Conservation (phyloP, 2,888 invertebrate species). For the Colletes collaris region DNA sequence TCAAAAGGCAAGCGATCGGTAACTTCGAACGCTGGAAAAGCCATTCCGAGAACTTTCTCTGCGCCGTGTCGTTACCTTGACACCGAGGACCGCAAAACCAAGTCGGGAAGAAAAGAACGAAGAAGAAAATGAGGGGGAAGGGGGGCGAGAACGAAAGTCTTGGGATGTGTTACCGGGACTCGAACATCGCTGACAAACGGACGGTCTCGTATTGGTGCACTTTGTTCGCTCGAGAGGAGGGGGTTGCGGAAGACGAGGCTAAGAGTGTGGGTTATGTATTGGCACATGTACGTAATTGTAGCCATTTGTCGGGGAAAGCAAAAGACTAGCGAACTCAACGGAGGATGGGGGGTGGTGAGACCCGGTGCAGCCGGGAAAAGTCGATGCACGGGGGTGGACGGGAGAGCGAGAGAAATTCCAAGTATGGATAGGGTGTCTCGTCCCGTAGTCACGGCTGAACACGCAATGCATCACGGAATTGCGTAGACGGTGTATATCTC, state of each 20-base stretch:
- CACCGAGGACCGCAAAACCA: background rate
- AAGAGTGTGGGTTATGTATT: constrained; percentile 74
- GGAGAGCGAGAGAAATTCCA: constrained; percentile 51
- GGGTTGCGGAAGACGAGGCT: constrained; percentile 44
- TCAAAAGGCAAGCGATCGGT: constrained; percentile 33
- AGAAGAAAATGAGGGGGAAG: background rate
- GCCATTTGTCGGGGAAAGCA: constrained; percentile 76
- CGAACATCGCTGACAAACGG: constrained; percentile 61
- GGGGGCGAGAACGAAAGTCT: background rate
- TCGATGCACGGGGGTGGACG: constrained; percentile 42
- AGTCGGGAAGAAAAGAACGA: background rate
- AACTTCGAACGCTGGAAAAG: background rate
- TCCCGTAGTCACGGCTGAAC: constrained; percentile 71
- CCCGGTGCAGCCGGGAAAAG: constrained; percentile 45
- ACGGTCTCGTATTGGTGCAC: constrained; percentile 61
- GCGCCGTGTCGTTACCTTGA: background rate
- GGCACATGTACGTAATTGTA: constrained; percentile 79
- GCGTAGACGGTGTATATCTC: constrained; percentile 76
- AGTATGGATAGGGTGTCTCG: constrained; percentile 68
- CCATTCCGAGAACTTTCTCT: constrained; percentile 12
- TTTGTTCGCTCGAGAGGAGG: constrained; percentile 56
- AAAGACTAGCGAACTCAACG: constrained; percentile 51
- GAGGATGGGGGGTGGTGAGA: constrained; percentile 37
- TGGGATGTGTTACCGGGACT: constrained; percentile 56
- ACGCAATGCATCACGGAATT: constrained; percentile 79